Evolutionary conservation across 2,888 invertebrate genomes (phyloP).

Genomic region (Nesidiocoris tenuis): DNA sequence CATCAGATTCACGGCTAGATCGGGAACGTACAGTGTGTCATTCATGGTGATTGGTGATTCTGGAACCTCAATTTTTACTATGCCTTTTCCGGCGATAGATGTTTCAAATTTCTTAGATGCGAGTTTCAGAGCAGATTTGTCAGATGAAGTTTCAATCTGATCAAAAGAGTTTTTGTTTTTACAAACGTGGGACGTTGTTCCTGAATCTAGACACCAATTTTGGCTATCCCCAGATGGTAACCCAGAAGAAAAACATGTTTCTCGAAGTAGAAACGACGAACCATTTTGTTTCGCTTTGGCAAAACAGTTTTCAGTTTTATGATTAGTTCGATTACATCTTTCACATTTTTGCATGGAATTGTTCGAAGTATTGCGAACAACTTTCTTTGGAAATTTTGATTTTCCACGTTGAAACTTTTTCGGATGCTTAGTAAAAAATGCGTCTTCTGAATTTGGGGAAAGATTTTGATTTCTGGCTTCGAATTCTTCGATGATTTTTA

Average conservation of each 20-base stretch:
- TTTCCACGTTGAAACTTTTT: no score
- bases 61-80: not conserved
- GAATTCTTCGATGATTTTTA: no score
- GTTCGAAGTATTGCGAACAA: no score
- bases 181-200: constrained; percentile 32
- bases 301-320: constrained; percentile 2
- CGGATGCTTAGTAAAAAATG: constrained; percentile 20
- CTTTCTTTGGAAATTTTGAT: no score
- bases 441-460: constrained; percentile 32
- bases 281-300: constrained; percentile 12
- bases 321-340: constrained; percentile 8
- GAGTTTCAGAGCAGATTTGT: constrained; percentile 8
- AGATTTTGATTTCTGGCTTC: no score
- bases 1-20: constrained; percentile 31
- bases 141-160: not conserved
- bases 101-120: constrained; percentile 9
- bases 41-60: constrained; percentile 8
- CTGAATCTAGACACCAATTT: constrained; percentile 28
- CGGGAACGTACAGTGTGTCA: constrained; percentile 24
- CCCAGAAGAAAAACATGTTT: constrained; percentile 18
- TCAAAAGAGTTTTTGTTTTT: no score
- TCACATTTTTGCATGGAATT: not conserved
- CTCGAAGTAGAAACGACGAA: constrained; percentile 7
- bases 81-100: constrained; percentile 23
- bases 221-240: not conserved